Evolutionary conservation across 53 echinoderm and acorn worm genomes (phyloP).

Genomic region (Arbacia lixula): DNA sequence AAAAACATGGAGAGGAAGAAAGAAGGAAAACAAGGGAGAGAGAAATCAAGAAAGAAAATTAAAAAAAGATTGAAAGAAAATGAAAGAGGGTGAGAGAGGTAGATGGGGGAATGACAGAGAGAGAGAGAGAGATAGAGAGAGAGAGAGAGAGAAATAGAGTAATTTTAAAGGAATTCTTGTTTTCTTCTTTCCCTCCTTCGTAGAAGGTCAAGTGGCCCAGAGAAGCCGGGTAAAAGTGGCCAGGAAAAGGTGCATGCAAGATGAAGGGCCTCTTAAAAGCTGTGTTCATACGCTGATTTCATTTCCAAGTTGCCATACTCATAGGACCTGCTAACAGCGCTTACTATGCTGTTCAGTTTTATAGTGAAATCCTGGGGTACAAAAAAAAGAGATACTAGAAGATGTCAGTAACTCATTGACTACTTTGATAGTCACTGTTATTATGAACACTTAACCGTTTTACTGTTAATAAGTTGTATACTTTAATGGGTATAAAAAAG

Average conservation of each 20-base stretch:
- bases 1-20: background rate
- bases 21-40: background rate
- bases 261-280: constrained; percentile 24
- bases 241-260: background rate
- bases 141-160: background rate
- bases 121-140: background rate
- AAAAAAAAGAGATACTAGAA: too few relatives aligned
- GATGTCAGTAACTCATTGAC: too few relatives aligned
- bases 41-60: background rate
- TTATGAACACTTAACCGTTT: too few relatives aligned
- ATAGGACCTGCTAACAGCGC: too few relatives aligned
- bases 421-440: too few relatives aligned
- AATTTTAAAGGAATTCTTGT: background rate
- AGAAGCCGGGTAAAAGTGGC: constrained; percentile 24
- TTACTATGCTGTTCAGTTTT: too few relatives aligned
- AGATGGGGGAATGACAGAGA: background rate
- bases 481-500: too few relatives aligned
- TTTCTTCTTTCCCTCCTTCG: too few relatives aligned
- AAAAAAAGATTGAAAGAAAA: background rate
- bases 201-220: constrained; percentile 19
- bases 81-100: background rate
- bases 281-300: too few relatives aligned
- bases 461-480: too few relatives aligned
- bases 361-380: too few relatives aligned
- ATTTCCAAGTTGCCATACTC: too few relatives aligned